Percentiles rank a stretch among this genome's conserved stretches.
phyloP scores from a whole-genome alignment of 2,888 invertebrate species.

The Trachelus tabidus region DNA sequence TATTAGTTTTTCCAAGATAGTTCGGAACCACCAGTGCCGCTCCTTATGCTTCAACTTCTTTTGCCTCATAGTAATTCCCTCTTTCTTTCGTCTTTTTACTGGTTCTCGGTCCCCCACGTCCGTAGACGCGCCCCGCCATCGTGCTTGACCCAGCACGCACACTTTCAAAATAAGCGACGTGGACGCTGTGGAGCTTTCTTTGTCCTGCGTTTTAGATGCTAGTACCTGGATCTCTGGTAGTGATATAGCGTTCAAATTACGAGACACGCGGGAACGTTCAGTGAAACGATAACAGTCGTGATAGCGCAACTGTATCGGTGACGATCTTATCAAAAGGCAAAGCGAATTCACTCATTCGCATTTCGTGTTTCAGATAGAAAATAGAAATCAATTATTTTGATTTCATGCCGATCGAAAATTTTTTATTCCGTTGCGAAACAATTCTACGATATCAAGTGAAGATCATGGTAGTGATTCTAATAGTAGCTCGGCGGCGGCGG shows the following conservation, averaged over 20 bases:
- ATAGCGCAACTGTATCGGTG: background rate
- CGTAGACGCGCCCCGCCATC: too few species aligned
- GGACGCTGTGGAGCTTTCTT: background rate
- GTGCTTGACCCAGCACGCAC: background rate
- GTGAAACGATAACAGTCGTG: background rate
- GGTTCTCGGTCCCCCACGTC: background rate
- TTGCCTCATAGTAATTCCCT: background rate
- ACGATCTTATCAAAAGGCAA: too few species aligned
- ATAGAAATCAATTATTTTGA: background rate
- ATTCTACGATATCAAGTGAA: background rate
- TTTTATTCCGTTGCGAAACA: background rate
- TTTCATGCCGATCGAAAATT: background rate
- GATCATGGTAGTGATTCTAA: background rate
- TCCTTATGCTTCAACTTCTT: background rate
- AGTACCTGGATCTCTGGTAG: background rate
- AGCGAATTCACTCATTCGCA: too few species aligned
- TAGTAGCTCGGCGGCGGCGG: background rate
- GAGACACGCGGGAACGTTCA: background rate
- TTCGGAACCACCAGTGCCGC: background rate
- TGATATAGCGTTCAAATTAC: background rate
- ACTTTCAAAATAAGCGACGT: background rate
- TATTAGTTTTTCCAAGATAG: constrained; percentile 33
- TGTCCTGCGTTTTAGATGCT: background rate
- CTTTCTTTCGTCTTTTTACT: background rate
- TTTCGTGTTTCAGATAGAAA: background rate